Evolutionary conservation across 2,888 invertebrate genomes (phyloP).

Genomic region (Trichacis sp.): DNA sequence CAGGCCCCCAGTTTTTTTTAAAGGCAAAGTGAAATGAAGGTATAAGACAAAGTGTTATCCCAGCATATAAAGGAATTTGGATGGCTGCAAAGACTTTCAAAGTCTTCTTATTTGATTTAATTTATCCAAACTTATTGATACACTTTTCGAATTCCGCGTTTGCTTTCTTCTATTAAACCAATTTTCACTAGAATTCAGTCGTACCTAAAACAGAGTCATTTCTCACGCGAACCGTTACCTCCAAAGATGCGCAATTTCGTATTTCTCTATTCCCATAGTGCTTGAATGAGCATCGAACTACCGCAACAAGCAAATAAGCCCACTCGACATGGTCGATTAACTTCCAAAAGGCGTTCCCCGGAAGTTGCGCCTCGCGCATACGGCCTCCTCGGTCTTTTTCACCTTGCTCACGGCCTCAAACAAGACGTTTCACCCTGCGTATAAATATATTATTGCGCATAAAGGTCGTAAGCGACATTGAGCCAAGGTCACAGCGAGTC

Average conservation of each 20-base stretch:
- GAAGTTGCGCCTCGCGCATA: conserved; percentile 15
- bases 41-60: too few species aligned
- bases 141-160: too few species aligned
- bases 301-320: conserved; percentile 29
- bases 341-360: conserved; percentile 32
- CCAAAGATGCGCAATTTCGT: conserved; percentile 11
- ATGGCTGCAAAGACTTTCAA: too few species aligned
- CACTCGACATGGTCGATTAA: conserved; percentile 31
- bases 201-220: conserved; percentile 26
- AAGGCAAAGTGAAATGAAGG: too few species aligned
- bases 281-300: conserved; percentile 27
- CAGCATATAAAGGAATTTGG: too few species aligned
- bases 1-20: too few species aligned
- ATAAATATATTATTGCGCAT: conserved; percentile 26
- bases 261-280: conserved; percentile 7
- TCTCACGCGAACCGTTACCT: conserved; percentile 31
- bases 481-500: conserved; percentile 53
- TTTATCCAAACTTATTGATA: too few species aligned
- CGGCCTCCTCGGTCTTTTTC: conserved; percentile 24
- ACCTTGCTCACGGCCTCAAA: conserved; percentile 10
- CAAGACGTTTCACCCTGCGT: conserved; percentile 11
- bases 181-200: too few species aligned
- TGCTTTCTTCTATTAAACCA: too few species aligned
- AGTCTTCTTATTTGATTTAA: too few species aligned
- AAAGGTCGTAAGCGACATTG: conserved; percentile 52